These are phyloP conservation scores for Dreissena rostriformis DNA, from an alignment of 1,140 invertebrate species.

Conservation along the genomic window DNA sequence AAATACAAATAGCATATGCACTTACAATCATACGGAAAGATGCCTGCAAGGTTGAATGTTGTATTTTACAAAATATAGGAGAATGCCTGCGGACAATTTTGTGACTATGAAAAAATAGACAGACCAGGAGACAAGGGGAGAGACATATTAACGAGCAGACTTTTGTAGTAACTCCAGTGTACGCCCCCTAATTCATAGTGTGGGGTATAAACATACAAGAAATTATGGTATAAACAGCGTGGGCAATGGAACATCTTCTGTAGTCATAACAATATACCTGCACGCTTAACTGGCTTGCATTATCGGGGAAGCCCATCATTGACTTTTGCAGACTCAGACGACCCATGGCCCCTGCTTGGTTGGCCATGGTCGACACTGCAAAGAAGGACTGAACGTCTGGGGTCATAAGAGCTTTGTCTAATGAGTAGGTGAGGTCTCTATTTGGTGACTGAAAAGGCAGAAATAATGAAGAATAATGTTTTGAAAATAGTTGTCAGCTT, in stretches of 20 bases:
- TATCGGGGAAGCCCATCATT: constrained; percentile 30
- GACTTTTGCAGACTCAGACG: constrained; percentile 7
- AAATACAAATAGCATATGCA: too few species aligned
- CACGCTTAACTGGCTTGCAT: constrained; percentile 1
- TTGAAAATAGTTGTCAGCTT: not conserved
- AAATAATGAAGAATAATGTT: not conserved
- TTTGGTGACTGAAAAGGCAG: constrained; percentile 39
- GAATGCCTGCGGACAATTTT: too few species aligned
- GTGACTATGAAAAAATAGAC: too few species aligned
- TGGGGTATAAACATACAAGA: too few species aligned
- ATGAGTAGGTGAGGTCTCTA: constrained; percentile 21
- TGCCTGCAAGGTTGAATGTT: too few species aligned
- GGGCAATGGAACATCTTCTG: not conserved
- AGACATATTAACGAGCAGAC: too few species aligned
- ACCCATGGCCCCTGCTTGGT: not conserved
- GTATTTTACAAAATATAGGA: too few species aligned
- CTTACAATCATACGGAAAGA: too few species aligned
- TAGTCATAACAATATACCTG: constrained; percentile 2
- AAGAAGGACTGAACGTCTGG: constrained; percentile 14
- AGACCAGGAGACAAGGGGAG: too few species aligned
- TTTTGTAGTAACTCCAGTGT: too few species aligned
- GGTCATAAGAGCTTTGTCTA: constrained; percentile 8
- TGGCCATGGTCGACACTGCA: not conserved
- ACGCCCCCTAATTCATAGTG: too few species aligned
- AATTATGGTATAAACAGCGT: too few species aligned